Conservation (phyloP, 2,888 invertebrate species). For the Schizaphis graminum region DNA sequence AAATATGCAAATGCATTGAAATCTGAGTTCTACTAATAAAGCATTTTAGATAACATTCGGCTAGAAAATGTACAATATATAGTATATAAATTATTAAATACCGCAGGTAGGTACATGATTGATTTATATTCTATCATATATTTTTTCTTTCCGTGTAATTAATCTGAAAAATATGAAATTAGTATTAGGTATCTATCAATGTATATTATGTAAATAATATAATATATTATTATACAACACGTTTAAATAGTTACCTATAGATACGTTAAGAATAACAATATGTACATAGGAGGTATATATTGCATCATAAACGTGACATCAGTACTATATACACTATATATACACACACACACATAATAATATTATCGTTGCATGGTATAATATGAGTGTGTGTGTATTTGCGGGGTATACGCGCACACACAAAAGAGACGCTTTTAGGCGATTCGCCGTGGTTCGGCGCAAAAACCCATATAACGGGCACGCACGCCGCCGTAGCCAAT, state of each 20-base stretch:
- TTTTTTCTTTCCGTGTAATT: not conserved
- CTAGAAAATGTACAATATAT: too few species aligned
- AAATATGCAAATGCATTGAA: too few species aligned
- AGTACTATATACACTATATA: not conserved
- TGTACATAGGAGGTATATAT: not conserved
- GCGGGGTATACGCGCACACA: not conserved
- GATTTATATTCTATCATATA: not conserved
- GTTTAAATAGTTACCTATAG: not conserved
- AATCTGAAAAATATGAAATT: not conserved
- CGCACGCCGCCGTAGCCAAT: slow-evolving; percentile 34
- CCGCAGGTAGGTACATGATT: not conserved
- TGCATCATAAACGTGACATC: not conserved
- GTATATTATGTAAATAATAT: not conserved
- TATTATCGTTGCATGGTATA: not conserved
- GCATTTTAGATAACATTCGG: too few species aligned
- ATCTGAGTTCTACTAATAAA: too few species aligned
- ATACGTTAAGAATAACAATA: not conserved
- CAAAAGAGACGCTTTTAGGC: slow-evolving; percentile 56
- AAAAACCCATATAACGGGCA: slow-evolving; percentile 54
- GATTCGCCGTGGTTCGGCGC: slow-evolving; percentile 55
- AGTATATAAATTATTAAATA: not conserved
- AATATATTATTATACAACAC: not conserved
- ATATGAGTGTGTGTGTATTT: not conserved
- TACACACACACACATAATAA: not conserved
- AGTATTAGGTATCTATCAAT: not conserved